phyloP scores from a whole-genome alignment of 2,888 invertebrate species.

The Sphaeridia pumilis region DNA sequence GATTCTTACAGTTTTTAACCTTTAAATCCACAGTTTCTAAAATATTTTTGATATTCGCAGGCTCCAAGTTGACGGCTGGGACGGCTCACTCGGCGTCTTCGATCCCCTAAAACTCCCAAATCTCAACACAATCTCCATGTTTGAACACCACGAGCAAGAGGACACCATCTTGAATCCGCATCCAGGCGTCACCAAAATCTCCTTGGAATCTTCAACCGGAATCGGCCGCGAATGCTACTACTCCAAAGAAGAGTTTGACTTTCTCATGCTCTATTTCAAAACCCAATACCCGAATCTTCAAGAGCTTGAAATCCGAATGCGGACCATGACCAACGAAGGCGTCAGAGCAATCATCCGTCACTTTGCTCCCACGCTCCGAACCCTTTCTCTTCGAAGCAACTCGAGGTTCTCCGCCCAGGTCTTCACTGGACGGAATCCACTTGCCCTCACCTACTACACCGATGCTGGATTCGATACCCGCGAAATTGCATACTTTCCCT shows the following conservation, averaged over 20 bases:
- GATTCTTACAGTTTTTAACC: slow-evolving; percentile 4
- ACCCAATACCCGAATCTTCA: slow-evolving; percentile 5
- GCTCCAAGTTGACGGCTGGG: slow-evolving; percentile 8
- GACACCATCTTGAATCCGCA: slow-evolving; percentile 9
- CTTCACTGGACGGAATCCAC: slow-evolving; percentile 6
- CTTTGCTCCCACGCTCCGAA: background rate
- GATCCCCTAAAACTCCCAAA: background rate
- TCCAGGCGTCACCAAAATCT: slow-evolving; percentile 1
- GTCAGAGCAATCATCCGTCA: slow-evolving; percentile 1
- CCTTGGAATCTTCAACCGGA: slow-evolving; percentile 3
- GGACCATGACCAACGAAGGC: background rate
- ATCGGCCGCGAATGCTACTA: slow-evolving; percentile 1
- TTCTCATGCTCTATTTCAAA: slow-evolving; percentile 1
- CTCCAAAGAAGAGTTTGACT: slow-evolving; percentile 11
- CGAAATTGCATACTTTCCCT: slow-evolving; percentile 8
- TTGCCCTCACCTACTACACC: background rate
- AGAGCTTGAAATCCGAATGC: slow-evolving; percentile 3
- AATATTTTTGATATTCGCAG: background rate
- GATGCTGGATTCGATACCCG: background rate
- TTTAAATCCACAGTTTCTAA: background rate
- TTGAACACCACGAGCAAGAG: slow-evolving; percentile 7
- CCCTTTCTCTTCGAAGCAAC: slow-evolving; percentile 1
- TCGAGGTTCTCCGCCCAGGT: background rate
- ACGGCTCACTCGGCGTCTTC: slow-evolving; percentile 7
- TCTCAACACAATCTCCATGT: background rate